Evolutionary conservation across 2,113 vertebrate species (phyloP), one percentile per base, ranked within the genome.

Genomic region (Salvelinus sp.): DNA sequence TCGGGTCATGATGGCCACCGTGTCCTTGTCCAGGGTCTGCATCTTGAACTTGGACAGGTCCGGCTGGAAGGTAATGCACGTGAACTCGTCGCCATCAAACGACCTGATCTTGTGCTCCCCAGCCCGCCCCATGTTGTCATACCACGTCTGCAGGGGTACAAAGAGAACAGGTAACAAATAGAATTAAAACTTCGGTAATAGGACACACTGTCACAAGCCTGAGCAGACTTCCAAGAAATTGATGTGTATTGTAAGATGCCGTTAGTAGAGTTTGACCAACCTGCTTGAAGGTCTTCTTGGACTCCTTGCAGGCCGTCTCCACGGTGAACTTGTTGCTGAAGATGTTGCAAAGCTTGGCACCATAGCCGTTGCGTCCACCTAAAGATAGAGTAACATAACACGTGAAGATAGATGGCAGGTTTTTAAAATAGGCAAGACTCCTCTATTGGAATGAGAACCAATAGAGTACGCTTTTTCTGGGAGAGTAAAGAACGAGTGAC

Each of bases 281-380:
- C 96, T 99, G 97, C 84, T 95, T 97, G 88, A 99, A 99, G 16
- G 82, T 62, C 82, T 94, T 97, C 25, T 90, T 96, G 13, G 97
- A 99, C 66, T 98, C 95, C 13, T 73, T 92, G 83, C 96, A 98
- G n/a, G 96, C 93, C 6, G 98, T 99, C 93, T 99, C 96, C 60
- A 99, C 97, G 1, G 96, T 97, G 91, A 99, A 99, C 90, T 95
- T 98, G 60, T 77, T 97, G 91, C 98, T 99, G 80, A 99, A 99
- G 88, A 99, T 99, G 74, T 99, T 99, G 91, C 98, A 99, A 58
- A 99, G 89, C 90, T 99, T 99, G 62, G 98, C 98, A 85, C 98
- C 98, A n/a, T 98, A 99, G 80, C 98, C 98, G 88, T 99, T 99
- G 85, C 97, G 94, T 20, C 98, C 98, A 92, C 98, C 98, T 99